A percentile compares a stretch with the other conserved stretches of the same genome.
Evolutionary conservation across 1,140 invertebrate species (phyloP).

Genomic region (Macrotrachela quadricornifera): DNA sequence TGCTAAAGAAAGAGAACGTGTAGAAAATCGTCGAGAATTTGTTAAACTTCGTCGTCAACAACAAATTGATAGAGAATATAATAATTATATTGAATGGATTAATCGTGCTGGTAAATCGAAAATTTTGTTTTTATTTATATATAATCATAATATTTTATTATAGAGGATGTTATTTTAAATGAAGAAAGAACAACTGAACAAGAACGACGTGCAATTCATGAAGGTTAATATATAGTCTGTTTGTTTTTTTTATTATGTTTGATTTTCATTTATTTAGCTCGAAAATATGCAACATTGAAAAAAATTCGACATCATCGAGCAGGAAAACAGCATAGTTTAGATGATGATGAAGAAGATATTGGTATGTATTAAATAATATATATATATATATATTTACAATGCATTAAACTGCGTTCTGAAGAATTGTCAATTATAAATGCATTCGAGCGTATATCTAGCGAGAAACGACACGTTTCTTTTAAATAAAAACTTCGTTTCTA

Average conservation of each 20-base stretch:
- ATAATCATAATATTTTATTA: no score
- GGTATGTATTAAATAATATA: slow-evolving; percentile 29
- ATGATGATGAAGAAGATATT: slow-evolving; percentile 77
- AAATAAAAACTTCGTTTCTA: no score
- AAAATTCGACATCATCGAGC: no score
- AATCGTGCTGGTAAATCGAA: slow-evolving; percentile 75
- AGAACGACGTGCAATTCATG: slow-evolving; percentile 95
- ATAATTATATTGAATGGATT: slow-evolving; percentile 99
- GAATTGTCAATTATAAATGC: no score
- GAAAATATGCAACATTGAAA: background rate
- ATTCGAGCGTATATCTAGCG: no score
- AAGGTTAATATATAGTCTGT: slow-evolving; percentile 44
- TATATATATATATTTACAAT: no score
- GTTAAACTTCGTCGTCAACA: slow-evolving; percentile 93
- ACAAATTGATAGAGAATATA: slow-evolving; percentile 93
- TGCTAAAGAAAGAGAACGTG: slow-evolving; percentile 99
- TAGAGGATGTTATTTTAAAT: slow-evolving; percentile 96
- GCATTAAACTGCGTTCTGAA: no score
- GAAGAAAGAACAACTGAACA: slow-evolving; percentile 98
- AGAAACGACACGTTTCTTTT: no score
- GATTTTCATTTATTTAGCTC: background rate
- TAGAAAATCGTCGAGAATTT: slow-evolving; percentile 99
- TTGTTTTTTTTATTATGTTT: background rate
- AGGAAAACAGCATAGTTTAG: slow-evolving; percentile 80
- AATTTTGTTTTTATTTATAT: slow-evolving; percentile 13